Evolutionary conservation across 2,888 invertebrate species (phyloP).

Genomic region (Eristalinus aeneus): DNA sequence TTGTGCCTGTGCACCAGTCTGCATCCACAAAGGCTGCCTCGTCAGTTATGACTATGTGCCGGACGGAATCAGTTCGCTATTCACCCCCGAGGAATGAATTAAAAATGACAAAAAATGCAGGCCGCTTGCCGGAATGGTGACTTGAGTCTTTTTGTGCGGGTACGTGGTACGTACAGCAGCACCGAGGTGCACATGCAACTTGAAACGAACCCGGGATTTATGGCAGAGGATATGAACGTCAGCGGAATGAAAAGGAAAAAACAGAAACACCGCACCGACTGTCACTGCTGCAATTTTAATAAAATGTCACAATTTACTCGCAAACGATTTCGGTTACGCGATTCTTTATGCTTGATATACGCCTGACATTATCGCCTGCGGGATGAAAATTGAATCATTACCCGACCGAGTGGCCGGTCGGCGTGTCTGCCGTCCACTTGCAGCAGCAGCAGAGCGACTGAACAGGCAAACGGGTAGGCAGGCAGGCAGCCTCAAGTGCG

Average conservation of each 20-base stretch:
- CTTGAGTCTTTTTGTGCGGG: neutral
- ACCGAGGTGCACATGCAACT: conserved; percentile 4
- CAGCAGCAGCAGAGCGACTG: neutral
- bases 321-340: conserved; percentile 70
- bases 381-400: conserved; percentile 65
- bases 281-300: conserved; percentile 73
- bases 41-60: conserved; percentile 54
- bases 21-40: conserved; percentile 34
- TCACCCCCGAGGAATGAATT: conserved; percentile 51
- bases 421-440: neutral
- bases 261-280: conserved; percentile 40
- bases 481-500: conserved; percentile 23
- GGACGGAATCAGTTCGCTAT: conserved; percentile 47
- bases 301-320: conserved; percentile 73
- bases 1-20: neutral
- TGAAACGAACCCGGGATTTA: conserved; percentile 49
- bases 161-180: neutral
- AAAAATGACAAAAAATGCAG: conserved; percentile 60
- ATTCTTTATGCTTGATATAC: conserved; percentile 66
- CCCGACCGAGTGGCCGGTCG: neutral
- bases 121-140: conserved; percentile 31
- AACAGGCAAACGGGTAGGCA: no score
- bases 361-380: conserved; percentile 51
- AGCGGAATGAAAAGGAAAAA: conserved; percentile 17
- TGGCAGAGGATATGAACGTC: conserved; percentile 47